Conservation (phyloP, 2,113 vertebrate genomes). For the Dolichallabes microphthalmus region DNA sequence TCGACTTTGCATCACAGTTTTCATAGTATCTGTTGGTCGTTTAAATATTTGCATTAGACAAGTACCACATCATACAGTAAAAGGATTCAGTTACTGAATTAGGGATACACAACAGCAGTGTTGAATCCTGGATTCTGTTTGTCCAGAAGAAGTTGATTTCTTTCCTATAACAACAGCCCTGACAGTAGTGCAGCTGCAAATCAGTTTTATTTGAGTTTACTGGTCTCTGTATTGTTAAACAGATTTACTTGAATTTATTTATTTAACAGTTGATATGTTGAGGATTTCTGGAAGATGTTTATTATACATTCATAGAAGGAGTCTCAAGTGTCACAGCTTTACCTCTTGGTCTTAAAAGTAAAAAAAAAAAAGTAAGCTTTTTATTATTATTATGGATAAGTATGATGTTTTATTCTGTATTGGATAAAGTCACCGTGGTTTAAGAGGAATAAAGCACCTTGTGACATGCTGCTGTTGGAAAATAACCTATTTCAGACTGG, state of each 20-base stretch:
- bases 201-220: background rate
- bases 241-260: background rate
- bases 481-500: background rate
- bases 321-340: background rate
- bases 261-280: background rate
- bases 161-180: background rate
- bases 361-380: too few relatives aligned
- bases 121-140: background rate
- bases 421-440: background rate
- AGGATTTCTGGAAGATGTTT: background rate
- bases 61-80: background rate
- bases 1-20: background rate
- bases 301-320: too few relatives aligned
- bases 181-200: background rate
- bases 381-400: too few relatives aligned
- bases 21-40: background rate
- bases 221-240: background rate
- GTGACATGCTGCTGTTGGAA: background rate
- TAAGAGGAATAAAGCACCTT: background rate
- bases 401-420: background rate
- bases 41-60: background rate
- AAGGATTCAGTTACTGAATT: background rate
- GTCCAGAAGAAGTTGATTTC: background rate
- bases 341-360: too few relatives aligned
- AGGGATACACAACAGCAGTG: background rate